Conservation (phyloP, 2,113 vertebrate species). For the Stegastes partitus region DNA sequence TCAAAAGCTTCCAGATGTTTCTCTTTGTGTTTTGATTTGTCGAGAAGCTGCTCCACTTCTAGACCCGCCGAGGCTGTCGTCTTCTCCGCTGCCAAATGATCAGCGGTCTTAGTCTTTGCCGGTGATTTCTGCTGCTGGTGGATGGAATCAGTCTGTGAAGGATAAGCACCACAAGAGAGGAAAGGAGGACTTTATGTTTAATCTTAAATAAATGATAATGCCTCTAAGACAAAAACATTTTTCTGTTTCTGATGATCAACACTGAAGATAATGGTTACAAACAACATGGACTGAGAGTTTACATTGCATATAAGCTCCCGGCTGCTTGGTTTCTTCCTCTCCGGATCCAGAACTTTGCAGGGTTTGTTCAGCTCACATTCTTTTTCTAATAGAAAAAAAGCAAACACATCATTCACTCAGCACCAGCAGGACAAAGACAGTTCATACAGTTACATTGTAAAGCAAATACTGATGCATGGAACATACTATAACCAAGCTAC, state of each 20-base stretch:
- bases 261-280: background rate
- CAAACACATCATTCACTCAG: slow-evolving; percentile 2
- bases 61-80: slow-evolving; percentile 79
- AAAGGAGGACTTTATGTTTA: background rate
- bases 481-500: background rate
- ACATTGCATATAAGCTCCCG: slow-evolving; percentile 90
- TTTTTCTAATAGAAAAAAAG: slow-evolving; percentile 83
- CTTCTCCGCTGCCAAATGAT: slow-evolving; percentile 85
- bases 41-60: slow-evolving; percentile 80
- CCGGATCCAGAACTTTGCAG: slow-evolving; percentile 86
- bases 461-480: background rate
- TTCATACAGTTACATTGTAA: background rate
- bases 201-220: background rate
- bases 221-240: background rate
- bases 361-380: slow-evolving; percentile 91
- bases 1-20: slow-evolving; percentile 60
- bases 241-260: background rate
- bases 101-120: slow-evolving; percentile 85
- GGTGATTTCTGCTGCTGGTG: slow-evolving; percentile 88
- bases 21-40: slow-evolving; percentile 66
- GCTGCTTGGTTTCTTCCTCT: slow-evolving; percentile 89
- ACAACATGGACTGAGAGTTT: slow-evolving; percentile 61
- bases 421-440: no score
- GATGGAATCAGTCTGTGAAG: slow-evolving; percentile 88
- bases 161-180: background rate